phyloP scores from a whole-genome alignment of 2,113 vertebrate genomes.

The Tinamus guttatus region DNA sequence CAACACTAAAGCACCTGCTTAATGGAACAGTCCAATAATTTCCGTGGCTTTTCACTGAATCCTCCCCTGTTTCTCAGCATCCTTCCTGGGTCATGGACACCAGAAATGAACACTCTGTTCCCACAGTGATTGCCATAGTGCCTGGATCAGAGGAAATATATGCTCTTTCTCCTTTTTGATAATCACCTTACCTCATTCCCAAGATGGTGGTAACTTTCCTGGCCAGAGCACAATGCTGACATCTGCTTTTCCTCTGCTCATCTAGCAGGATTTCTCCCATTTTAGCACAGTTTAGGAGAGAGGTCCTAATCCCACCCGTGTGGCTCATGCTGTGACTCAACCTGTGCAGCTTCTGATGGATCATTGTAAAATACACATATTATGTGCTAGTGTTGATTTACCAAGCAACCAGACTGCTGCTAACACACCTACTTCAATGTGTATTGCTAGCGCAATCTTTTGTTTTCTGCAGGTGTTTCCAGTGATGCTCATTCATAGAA shows the following conservation, averaged over 20 bases:
- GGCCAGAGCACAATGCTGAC: rapidly evolving
- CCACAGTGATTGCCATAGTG: rapidly evolving
- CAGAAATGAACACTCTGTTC: not conserved
- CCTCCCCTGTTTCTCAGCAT: not conserved
- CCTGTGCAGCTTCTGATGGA: not conserved
- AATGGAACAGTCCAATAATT: not conserved
- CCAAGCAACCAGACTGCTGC: not conserved
- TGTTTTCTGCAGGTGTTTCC: not conserved
- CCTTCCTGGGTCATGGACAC: not conserved
- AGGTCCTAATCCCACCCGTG: rapidly evolving
- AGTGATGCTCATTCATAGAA: not conserved
- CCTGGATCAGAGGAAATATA: not conserved
- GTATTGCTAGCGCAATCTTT: not conserved
- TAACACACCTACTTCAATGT: not conserved
- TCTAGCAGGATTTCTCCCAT: not conserved
- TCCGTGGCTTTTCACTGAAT: not conserved
- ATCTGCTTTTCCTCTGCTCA: not conserved
- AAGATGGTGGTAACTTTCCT: not conserved
- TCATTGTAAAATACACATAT: not conserved
- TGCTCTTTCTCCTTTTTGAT: not conserved
- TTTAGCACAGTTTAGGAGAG: not conserved
- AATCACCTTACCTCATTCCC: not conserved
- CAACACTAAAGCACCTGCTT: not conserved
- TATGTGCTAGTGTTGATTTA: not conserved
- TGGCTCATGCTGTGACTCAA: not conserved